Base-by-base conservation (phyloP, 2,797 vertebrate species). In the Ctenochaetus hawaiiensis region DNA sequence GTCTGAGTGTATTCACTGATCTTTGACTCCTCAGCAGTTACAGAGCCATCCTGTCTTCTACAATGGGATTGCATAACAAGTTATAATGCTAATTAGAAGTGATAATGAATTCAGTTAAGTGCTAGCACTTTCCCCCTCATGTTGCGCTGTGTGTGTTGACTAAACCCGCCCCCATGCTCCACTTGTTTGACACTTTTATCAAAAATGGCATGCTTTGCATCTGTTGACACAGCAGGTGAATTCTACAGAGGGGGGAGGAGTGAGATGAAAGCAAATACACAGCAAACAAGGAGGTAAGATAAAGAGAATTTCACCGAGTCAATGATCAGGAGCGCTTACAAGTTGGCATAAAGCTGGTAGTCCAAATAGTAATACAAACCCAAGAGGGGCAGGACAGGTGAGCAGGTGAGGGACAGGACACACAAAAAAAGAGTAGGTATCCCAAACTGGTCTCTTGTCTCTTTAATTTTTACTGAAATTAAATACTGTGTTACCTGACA, bases 21-120 rank as follows among this genome's bases (percentile, higher is more conserved):
- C 62, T 71, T 49, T 67, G 53, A 51, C 67, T 77, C 47, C 59
- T 77, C 62, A 30, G 66, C 34, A 39, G 70, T 68, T 72, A 57
- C 74, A 78, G 54, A 72, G 68, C 63, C 67, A 68, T 88, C 81
- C 87, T 83, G 78, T 75, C 52, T 67, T 67, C 11, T 67, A 67
- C 49, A 85, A 86, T 47, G 78, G 82, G 53, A 77, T 86, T 90
- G 63, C 78, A 86, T 87, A 90, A 89, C 76, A 60, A 58, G 80
- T 63, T 57, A 70, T 78, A 81, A 90, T 85, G 90, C 75, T 87
- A 84, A 91, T 90, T 80, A 61, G 45, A 37, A 20, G 66, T 64
- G 60, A 80, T 88, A 82, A 87, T 89, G 70, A 75, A 74, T 76
- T 63, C 79, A 59, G 75, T 54, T 9, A 51, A 78, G 72, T 80